Evolutionary conservation across 2,797 vertebrate species (phyloP).

Genomic region (Staurois parvus): DNA sequence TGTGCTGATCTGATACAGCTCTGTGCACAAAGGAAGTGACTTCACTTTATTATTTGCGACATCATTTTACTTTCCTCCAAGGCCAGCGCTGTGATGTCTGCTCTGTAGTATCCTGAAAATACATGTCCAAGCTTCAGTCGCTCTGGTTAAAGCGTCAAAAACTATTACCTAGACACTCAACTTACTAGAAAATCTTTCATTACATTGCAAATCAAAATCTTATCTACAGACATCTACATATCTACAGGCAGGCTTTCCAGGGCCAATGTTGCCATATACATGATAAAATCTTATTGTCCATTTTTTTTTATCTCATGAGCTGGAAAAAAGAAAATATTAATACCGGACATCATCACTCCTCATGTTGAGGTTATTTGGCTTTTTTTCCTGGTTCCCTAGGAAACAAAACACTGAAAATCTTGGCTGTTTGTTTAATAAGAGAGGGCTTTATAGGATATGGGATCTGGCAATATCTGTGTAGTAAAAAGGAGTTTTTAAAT

Average conservation of each 20-base stretch:
- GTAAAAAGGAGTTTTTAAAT: slow-evolving; percentile 8
- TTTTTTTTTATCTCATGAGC: not conserved
- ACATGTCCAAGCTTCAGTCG: not conserved
- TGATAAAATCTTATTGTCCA: slow-evolving; percentile 33
- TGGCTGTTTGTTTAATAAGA: slow-evolving; percentile 37
- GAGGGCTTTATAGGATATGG: slow-evolving; percentile 13
- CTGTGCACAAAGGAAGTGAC: slow-evolving; percentile 5
- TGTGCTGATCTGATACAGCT: not conserved
- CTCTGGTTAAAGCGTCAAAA: not conserved
- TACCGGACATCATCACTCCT: not conserved
- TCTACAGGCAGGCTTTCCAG: not conserved
- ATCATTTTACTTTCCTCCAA: slow-evolving; percentile 19
- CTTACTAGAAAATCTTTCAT: slow-evolving; percentile 18
- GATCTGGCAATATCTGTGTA: slow-evolving; percentile 6
- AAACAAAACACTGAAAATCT: slow-evolving; percentile 12
- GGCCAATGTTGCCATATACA: not conserved
- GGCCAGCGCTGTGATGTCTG: not conserved
- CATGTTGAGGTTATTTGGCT: slow-evolving; percentile 31
- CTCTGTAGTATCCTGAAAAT: not conserved
- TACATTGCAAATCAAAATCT: slow-evolving; percentile 14
- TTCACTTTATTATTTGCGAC: slow-evolving; percentile 13
- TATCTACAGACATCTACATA: slow-evolving; percentile 1
- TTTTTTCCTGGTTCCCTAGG: slow-evolving; percentile 12
- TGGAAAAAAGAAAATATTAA: slow-evolving; percentile 42
- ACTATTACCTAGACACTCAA: not conserved